phyloP scores from a whole-genome alignment of 2,113 vertebrate genomes.

The Dipodomys stephensi region DNA sequence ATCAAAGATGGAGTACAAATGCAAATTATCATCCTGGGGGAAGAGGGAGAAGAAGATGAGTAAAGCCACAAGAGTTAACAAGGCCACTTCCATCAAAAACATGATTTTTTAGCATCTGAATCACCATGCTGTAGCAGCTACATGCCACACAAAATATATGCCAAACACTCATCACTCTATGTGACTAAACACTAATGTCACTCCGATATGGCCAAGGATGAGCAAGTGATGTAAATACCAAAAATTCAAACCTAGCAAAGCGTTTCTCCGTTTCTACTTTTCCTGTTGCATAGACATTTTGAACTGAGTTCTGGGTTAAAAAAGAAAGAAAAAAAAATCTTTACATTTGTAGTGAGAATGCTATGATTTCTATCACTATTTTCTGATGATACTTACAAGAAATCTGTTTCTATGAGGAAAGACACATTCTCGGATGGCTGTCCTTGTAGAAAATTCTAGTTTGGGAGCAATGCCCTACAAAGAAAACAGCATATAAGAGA shows the following conservation, averaged over 20 bases:
- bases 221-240: not conserved
- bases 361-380: constrained; percentile 22
- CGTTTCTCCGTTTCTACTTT: not conserved
- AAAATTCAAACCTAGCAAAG: constrained; percentile 44
- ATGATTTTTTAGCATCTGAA: not conserved
- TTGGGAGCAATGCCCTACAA: constrained; percentile 90
- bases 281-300: constrained; percentile 3
- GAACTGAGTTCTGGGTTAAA: not conserved
- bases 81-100: not conserved
- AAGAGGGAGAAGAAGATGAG: too few relatives aligned
- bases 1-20: too few relatives aligned
- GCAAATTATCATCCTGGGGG: too few relatives aligned
- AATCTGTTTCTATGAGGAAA: constrained; percentile 76
- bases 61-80: too few relatives aligned
- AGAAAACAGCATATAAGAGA: constrained; percentile 58
- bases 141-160: not conserved
- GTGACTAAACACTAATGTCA: too few relatives aligned
- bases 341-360: not conserved
- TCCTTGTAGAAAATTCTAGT: constrained; percentile 90
- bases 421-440: constrained; percentile 87
- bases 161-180: not conserved
- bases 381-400: constrained; percentile 78
- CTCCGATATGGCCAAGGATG: not conserved
- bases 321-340: not conserved
- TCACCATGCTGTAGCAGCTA: not conserved